Conservation (phyloP, 2,797 vertebrate genomes). For the Novumbra hubbsi region DNA sequence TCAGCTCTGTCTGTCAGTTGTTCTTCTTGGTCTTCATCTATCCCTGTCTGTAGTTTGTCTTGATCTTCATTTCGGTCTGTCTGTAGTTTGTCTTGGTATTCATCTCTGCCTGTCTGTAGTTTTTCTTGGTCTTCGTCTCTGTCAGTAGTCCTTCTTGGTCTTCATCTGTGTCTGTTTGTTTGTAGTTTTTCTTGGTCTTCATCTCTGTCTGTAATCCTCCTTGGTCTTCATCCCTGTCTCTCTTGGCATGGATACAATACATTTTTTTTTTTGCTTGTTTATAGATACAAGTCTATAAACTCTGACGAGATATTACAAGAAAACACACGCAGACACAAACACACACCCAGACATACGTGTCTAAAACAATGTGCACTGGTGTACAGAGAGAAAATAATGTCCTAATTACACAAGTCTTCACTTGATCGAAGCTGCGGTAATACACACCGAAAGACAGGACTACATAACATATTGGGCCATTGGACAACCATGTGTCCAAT, state of each 20-base stretch:
- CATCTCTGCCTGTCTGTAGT: not conserved
- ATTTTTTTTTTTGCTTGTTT: conserved; percentile 33
- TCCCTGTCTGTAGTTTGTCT: too few relatives aligned
- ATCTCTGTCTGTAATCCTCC: not conserved
- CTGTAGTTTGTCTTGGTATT: too few relatives aligned
- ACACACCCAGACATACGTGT: conserved; percentile 5
- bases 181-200: not conserved
- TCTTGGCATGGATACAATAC: too few relatives aligned
- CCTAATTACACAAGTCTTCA: conserved; percentile 58
- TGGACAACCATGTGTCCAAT: conserved; percentile 38
- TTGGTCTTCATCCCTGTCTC: not conserved
- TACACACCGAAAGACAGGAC: not conserved
- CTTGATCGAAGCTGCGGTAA: conserved; percentile 44
- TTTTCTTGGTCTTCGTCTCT: too few relatives aligned
- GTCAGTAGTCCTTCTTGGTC: too few relatives aligned
- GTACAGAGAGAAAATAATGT: conserved; percentile 38
- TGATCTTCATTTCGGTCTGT: too few relatives aligned
- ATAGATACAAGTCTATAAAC: conserved; percentile 38
- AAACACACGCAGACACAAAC: not conserved
- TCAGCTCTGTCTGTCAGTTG: not conserved
- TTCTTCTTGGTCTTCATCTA: not conserved
- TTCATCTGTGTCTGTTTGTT: not conserved
- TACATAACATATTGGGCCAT: conserved; percentile 17
- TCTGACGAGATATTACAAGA: conserved; percentile 21
- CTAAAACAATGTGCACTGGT: conserved; percentile 34